Base-by-base conservation (phyloP, 2,888 invertebrate genomes). In the Lampropteryx suffumata region DNA sequence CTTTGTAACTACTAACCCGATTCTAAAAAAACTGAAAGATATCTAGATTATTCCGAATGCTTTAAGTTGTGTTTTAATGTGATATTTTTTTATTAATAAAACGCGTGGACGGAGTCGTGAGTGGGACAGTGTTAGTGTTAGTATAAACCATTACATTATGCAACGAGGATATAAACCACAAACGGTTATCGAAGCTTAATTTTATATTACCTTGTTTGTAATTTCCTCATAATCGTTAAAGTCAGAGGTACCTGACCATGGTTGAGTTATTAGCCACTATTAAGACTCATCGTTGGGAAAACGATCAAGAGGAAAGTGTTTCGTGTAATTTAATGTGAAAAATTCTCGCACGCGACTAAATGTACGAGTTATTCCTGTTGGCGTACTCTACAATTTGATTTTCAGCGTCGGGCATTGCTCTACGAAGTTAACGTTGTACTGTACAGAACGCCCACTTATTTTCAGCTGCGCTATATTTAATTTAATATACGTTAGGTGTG, bases 381-480 rank as follows among this genome's bases (percentile, higher is more conserved):
- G 37, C 26, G 34, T 32, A 42, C 11, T 41, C 35, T 35, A 43
- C 44, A 70, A 65, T 68, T 68, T 59, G 71, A 70, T 73, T 71
- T 76, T 71, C 67, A 71, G 69, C 63, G 54, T 51, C 73, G 82
- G 81, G 69, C 84, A 71, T 76, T 79, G 84, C 76, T 79, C 84
- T 68, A 61, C 67, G 64, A 67, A 12, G 65, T 46, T 49, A 45
- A 49, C 50, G 41, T 34, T 37, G 17, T 21, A 21, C 2, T 21
- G 48, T 48, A 50, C 44, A 68, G 74, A 67, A 79, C 84, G 76
- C 84, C 81, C 80, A 84, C 84, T 80, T 84, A 84, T 84, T 83
- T 84, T 81, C 70, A 75, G 76, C 66, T 60, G 56, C 58, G 71
- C 77, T 82, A 81, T 73, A 79, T 76, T 70, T 78, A 77, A 76